Conservation (phyloP, 37 sponge, comb jelly and placozoan species). For the Aplysina aerophoba region DNA sequence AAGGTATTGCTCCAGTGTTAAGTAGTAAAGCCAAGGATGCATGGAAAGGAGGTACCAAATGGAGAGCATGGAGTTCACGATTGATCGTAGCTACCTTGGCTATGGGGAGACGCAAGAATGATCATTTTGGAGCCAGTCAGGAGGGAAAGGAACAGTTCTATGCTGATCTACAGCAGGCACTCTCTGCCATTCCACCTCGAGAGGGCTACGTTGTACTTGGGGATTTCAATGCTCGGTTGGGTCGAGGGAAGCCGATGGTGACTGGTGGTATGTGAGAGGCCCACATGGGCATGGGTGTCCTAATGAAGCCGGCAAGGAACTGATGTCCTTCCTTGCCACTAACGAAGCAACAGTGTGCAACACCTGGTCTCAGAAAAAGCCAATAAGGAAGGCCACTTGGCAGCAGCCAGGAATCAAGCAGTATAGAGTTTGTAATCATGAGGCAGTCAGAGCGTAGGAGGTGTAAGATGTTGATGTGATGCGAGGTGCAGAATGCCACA, state of each 20-base stretch:
- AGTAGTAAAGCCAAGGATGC: conserved; percentile 1
- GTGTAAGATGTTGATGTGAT: conserved; percentile 1
- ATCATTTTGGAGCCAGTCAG: conserved; percentile 1
- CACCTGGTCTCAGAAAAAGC: conserved; percentile 44
- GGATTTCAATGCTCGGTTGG: conserved; percentile 16
- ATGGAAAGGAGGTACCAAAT: conserved; percentile 13
- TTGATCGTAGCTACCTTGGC: not conserved
- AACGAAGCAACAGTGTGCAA: conserved; percentile 43
- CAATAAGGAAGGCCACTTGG: too few relatives aligned
- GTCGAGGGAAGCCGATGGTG: not conserved
- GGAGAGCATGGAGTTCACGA: conserved; percentile 10
- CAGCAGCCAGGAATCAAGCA: conserved; percentile 14
- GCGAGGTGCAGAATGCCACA: conserved; percentile 29
- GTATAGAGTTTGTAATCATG: conserved; percentile 53
- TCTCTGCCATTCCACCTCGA: not conserved
- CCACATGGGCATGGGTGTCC: conserved; percentile 33
- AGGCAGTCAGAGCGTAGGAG: conserved; percentile 12
- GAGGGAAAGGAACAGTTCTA: conserved; percentile 21
- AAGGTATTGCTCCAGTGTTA: conserved; percentile 33
- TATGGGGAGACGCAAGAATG: too few relatives aligned
- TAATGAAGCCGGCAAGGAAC: conserved; percentile 47
- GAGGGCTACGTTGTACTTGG: conserved; percentile 10
- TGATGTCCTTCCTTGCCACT: conserved; percentile 27
- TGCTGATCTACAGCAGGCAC: not conserved
- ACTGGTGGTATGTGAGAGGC: conserved; percentile 38